These are phyloP conservation scores for Crotophaga sulcirostris DNA, from an alignment of 2,113 vertebrate species.

Conservation along the genomic window DNA sequence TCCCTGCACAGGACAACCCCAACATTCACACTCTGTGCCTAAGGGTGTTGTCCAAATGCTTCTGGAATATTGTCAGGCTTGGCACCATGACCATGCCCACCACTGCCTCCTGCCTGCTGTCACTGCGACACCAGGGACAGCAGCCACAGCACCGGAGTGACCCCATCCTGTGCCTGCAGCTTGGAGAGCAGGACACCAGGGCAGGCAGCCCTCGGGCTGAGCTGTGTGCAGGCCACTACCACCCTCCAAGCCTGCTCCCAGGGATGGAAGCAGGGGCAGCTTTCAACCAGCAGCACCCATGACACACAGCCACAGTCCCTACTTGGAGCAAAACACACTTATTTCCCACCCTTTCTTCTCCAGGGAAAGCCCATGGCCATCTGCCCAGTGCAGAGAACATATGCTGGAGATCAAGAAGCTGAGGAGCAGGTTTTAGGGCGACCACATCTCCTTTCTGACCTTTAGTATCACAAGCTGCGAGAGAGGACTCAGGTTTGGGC, in stretches of 20 bases:
- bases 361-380: neutral
- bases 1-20: no score
- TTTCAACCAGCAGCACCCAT: neutral
- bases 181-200: neutral
- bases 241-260: neutral
- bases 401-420: neutral
- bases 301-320: neutral
- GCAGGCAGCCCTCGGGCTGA: neutral
- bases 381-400: neutral
- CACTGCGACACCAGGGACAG: no score
- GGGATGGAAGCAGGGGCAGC: neutral
- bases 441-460: neutral
- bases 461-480: neutral
- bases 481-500: neutral
- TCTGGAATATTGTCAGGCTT: no score
- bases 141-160: neutral
- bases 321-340: neutral
- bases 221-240: neutral
- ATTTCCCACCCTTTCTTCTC: neutral
- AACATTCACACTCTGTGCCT: no score
- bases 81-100: no score
- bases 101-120: no score
- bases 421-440: neutral
- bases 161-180: neutral
- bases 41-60: no score